Evolutionary conservation across 2,888 invertebrate genomes (phyloP), one percentile per base, ranked within the genome.

Genomic region (Amphipyra berbera): DNA sequence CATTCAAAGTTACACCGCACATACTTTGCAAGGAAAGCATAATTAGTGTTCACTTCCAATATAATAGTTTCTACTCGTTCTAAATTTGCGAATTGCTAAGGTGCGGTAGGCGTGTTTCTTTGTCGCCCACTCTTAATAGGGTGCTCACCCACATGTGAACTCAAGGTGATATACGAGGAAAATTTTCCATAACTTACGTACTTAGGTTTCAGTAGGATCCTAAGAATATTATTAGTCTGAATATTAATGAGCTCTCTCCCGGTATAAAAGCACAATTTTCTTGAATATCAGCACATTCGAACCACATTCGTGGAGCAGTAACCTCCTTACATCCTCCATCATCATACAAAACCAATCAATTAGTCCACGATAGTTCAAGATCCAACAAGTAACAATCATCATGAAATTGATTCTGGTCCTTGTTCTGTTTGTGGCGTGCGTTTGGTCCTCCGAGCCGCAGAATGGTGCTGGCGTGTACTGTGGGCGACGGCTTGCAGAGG

Each of bases 381-480:
- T 41, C 33, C 4, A 38, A 12, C 4, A 35, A 50, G 15, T 21
- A 15, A 8, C 21, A 42, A 13, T 33, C 48, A 54, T n/a, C 13
- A 70, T 70, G 69, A 70, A 70, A 37, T 21, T 70, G n/a, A 21
- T 14, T 21, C 35, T 69, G 65, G 45, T 70, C 13, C 45, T 69
- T 1, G 12, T 65, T 13, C 0, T 70, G 12, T 14, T 57, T 10
- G 50, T 63, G 12, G 56, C 54, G 0, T 47, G 56, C 30, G 33
- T 27, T 42, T 61, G 60, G 57, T 65, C 53, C 42, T 60, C 47
- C 0, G 61, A 45, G 47, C 66, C 64, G n/a, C 49, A 54, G 10
- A 47, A 42, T 7, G 48, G 58, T 15, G 71, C 61, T 0, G 57
- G 42, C 12, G 54, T 53, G 13, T 76, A 70, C 40, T 76, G 76